These are phyloP conservation scores for Tenthredo scrophulariae DNA, from an alignment of 2,888 invertebrate genomes.

Conservation along the genomic window DNA sequence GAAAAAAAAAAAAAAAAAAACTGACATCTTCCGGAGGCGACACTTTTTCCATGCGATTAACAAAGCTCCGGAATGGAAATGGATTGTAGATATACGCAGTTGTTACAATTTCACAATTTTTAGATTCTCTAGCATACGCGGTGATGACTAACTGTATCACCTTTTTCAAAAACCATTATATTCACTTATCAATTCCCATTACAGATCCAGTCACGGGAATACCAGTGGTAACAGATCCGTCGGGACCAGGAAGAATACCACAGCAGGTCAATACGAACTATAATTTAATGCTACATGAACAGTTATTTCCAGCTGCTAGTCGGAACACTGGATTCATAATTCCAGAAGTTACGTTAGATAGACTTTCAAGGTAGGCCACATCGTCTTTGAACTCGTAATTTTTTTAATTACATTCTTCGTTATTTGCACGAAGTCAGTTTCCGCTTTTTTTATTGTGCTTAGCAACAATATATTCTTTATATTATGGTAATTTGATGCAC, in stretches of 20 bases:
- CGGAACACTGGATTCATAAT: conserved; percentile 71
- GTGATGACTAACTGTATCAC: not conserved
- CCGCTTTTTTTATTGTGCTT: conserved; percentile 1
- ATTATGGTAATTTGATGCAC: not conserved
- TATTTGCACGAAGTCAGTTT: not conserved
- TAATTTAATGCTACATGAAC: conserved; percentile 88
- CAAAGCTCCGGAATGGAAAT: not conserved
- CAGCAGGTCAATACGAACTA: conserved; percentile 82
- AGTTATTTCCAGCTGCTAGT: conserved; percentile 84
- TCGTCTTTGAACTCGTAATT: not conserved
- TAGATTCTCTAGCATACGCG: not conserved
- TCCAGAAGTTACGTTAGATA: conserved; percentile 73
- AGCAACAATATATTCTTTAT: not conserved
- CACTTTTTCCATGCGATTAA: too few relatives aligned
- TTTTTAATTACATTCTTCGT: not conserved
- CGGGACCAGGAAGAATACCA: conserved; percentile 77
- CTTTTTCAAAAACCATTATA: not conserved
- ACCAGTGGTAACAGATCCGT: conserved; percentile 80
- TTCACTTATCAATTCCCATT: conserved; percentile 48
- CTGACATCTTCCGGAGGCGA: too few relatives aligned
- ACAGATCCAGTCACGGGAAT: conserved; percentile 87
- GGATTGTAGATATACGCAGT: not conserved
- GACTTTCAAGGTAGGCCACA: conserved; percentile 72
- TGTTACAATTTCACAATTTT: not conserved
- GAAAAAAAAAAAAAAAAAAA: too few relatives aligned